Base-by-base conservation (phyloP, 53 echinoderm and acorn worm genomes). In the Patiria pectinifera region DNA sequence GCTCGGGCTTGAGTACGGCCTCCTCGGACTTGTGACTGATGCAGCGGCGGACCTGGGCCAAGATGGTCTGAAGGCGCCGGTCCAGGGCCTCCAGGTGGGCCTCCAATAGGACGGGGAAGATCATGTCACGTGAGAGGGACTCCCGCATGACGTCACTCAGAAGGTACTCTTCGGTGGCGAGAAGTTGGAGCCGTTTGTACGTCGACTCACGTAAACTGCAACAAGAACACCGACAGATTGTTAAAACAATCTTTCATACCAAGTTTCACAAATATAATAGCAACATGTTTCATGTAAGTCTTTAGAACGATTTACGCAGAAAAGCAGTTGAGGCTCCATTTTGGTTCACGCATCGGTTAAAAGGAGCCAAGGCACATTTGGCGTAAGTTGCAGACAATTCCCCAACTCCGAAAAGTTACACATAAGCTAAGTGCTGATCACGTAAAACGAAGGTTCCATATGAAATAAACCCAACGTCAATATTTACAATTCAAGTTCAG, bases 131-230 rank as follows among this genome's bases (percentile, higher is more conserved):
- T 71, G 95, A 88, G 69, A 97, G 82, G 9, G 97, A 96, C 24
- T 96, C 97, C 44, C 97, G 62, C 96, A 97, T 96, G 76, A 97
- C 95, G 86, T 97, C 97, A 89, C 96, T 96, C 87, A 97, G 91
- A 46, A 83, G 91, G 72, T 93, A 96, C 22, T 94, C 85, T 15
- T 96, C 92, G 7, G 87, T 91, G 19, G 96, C 92, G 0, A 97
- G 90, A 14, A 95, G 76, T 25, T 88, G 59, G 16, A 97, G 92
- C 48, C 97, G 94, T 14, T 86, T 81, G 90, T 93, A 95, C 4
- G 97, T 97, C 19, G 97, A 95, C 89, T 93, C 80, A 24, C 97
- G 95, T 82, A 97, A 82, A 90, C 97, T 97, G 90, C 35, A 90
- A 49, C n/a, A 45, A 44, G 59, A 77, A 13, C n/a, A 82, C 26